Percentiles rank a stretch among this genome's conserved stretches.
Evolutionary conservation across 2,113 vertebrate species (phyloP).

Genomic region (Murina feae): DNA sequence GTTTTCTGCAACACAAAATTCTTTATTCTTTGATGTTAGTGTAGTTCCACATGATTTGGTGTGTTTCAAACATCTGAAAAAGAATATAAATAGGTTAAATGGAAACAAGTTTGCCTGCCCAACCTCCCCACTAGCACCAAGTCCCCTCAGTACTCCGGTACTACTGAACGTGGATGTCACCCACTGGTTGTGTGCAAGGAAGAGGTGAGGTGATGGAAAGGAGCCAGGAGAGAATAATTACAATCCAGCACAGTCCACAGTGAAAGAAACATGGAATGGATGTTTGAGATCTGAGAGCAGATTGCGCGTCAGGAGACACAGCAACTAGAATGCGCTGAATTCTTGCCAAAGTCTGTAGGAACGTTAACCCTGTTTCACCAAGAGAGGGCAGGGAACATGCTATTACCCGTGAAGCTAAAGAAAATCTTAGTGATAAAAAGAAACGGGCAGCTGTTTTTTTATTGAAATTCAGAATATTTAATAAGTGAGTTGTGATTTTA

Average conservation of each 20-base stretch:
- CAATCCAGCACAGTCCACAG: not conserved
- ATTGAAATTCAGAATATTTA: not conserved
- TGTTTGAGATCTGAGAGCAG: not conserved
- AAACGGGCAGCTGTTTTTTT: not conserved
- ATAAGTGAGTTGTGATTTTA: not conserved
- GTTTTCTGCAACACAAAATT: not conserved
- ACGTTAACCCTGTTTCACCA: not conserved
- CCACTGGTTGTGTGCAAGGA: accelerated
- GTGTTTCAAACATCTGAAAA: not conserved
- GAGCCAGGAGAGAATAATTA: not conserved
- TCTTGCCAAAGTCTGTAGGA: not conserved
- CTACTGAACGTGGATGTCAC: not conserved
- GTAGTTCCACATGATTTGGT: not conserved
- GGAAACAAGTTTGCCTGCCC: not conserved
- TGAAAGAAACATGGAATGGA: not conserved
- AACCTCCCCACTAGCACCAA: not conserved
- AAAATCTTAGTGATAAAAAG: not conserved
- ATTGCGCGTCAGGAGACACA: not conserved
- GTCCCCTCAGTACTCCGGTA: not conserved
- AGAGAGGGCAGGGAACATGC: not conserved
- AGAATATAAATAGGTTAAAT: not conserved
- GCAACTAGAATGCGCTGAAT: not conserved
- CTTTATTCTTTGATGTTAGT: not conserved
- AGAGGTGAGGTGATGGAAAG: not conserved
- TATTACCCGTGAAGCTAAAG: not conserved